Evolutionary conservation across 2,888 invertebrate genomes (phyloP).

Genomic region (Pollenia angustigena): DNA sequence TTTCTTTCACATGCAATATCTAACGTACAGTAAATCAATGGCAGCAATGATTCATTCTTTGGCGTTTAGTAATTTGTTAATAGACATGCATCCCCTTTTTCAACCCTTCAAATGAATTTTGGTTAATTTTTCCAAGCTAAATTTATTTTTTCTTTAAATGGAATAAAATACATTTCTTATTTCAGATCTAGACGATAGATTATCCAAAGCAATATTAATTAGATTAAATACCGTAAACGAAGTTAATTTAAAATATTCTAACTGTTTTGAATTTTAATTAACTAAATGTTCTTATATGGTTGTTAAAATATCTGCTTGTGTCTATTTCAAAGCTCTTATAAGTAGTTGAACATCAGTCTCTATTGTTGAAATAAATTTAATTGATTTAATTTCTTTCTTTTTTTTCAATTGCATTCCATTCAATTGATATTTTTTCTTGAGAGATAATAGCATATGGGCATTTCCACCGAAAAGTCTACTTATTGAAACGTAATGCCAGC

Average conservation of each 20-base stretch:
- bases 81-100: slow-evolving; percentile 1
- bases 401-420: slow-evolving; percentile 14
- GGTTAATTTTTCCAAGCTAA: neutral
- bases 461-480: too few species aligned
- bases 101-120: neutral
- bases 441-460: neutral
- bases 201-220: too few species aligned
- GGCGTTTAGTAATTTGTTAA: slow-evolving; percentile 19
- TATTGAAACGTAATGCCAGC: too few species aligned
- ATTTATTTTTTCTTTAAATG: too few species aligned
- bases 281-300: neutral
- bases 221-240: too few species aligned
- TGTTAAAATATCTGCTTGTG: neutral
- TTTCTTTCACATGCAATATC: slow-evolving; percentile 40
- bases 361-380: slow-evolving; percentile 8
- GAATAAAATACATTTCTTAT: too few species aligned
- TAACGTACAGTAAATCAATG: neutral
- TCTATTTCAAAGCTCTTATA: neutral
- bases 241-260: too few species aligned
- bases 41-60: slow-evolving; percentile 19
- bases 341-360: slow-evolving; percentile 5
- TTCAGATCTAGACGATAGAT: too few species aligned
- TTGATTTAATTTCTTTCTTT: slow-evolving; percentile 21
- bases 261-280: neutral
- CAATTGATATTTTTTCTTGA: neutral